phyloP scores from a whole-genome alignment of 1,140 invertebrate genomes.

The Drosophila littoralis region DNA sequence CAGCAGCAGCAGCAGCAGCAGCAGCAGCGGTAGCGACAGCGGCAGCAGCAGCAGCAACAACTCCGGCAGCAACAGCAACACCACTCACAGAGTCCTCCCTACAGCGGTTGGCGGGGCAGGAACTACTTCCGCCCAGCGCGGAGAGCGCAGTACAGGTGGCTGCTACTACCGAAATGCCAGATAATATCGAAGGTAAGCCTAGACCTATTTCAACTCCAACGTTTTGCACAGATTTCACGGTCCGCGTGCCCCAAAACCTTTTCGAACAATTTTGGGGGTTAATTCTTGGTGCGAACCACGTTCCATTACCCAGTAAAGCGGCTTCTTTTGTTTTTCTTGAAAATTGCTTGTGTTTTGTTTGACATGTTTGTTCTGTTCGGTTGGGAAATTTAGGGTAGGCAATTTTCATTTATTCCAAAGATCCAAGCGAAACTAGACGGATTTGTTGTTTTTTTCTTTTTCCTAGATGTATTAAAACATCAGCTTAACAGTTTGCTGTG shows the following conservation, averaged over 20 bases:
- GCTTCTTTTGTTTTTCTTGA: slow-evolving; percentile 14
- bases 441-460: slow-evolving; percentile 8
- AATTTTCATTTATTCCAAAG: slow-evolving; percentile 22
- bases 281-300: not conserved
- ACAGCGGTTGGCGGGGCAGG: slow-evolving; percentile 8
- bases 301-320: not conserved
- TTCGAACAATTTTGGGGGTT: not conserved
- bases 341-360: slow-evolving; percentile 19
- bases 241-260: not conserved
- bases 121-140: slow-evolving; percentile 10
- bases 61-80: not conserved
- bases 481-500: slow-evolving; percentile 6
- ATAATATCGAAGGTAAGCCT: slow-evolving; percentile 73
- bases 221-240: not conserved
- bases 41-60: slow-evolving; percentile 1
- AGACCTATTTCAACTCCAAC: too few relatives aligned
- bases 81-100: slow-evolving; percentile 5
- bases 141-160: slow-evolving; percentile 8
- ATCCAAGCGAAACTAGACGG: slow-evolving; percentile 16
- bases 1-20: slow-evolving; percentile 21
- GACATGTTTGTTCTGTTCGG: slow-evolving; percentile 31
- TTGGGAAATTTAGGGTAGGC: slow-evolving; percentile 21
- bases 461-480: not conserved
- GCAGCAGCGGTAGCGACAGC: not conserved
- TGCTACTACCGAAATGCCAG: slow-evolving; percentile 59